Percentiles rank a stretch among this genome's conserved stretches.
These are phyloP conservation scores for Zygogramma bicolorata DNA, from an alignment of 2,888 invertebrate genomes.

Conservation along the genomic window DNA sequence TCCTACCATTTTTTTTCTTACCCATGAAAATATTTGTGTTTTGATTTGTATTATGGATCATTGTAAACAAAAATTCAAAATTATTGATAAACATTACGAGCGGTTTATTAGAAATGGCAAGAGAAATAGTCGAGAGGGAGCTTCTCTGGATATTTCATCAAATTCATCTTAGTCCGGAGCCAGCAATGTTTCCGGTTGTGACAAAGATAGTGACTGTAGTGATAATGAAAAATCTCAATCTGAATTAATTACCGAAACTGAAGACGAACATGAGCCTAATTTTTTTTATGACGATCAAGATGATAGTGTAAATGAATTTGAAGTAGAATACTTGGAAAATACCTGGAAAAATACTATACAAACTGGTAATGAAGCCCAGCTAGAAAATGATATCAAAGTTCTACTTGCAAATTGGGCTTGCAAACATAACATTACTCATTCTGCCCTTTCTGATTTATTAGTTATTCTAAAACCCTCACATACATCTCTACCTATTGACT, in stretches of 20 bases:
- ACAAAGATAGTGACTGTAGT: conserved; percentile 14
- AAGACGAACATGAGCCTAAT: not conserved
- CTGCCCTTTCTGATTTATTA: conserved; percentile 15
- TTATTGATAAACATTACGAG: conserved; percentile 4
- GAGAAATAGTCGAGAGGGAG: not conserved
- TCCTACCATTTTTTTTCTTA: not conserved
- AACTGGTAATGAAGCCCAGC: not conserved
- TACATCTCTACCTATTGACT: conserved; percentile 17
- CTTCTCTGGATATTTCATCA: not conserved
- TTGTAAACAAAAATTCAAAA: conserved; percentile 8
- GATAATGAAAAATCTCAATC: not conserved
- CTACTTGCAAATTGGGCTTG: conserved; percentile 22
- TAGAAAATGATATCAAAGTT: conserved; percentile 6
- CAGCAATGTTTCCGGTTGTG: not conserved
- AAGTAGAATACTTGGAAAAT: not conserved
- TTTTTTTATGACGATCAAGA: not conserved
- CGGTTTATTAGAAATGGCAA: not conserved
- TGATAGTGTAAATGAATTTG: not conserved
- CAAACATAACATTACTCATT: conserved; percentile 18
- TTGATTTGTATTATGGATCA: conserved; percentile 4
- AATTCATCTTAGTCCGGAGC: not conserved
- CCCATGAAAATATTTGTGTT: not conserved
- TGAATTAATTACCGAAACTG: not conserved
- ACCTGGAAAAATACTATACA: not conserved
- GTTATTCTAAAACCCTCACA: conserved; percentile 5